Conservation (phyloP, 2,888 invertebrate species). For the Conomelus anceps region DNA sequence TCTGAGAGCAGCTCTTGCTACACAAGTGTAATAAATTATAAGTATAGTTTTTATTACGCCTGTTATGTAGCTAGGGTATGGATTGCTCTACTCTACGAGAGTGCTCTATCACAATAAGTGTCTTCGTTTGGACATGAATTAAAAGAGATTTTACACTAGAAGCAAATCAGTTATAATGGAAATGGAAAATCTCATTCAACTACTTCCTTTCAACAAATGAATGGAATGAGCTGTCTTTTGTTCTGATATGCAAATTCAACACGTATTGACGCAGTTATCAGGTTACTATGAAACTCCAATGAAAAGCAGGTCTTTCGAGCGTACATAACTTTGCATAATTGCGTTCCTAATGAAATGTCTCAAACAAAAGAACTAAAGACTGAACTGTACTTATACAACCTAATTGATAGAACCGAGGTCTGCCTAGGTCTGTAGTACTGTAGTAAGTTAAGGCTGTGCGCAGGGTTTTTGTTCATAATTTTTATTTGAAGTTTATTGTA, state of each 20-base stretch:
- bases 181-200: neutral
- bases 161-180: neutral
- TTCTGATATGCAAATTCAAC: neutral
- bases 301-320: neutral
- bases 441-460: no score
- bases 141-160: neutral
- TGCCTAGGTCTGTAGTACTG: no score
- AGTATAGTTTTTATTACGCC: no score
- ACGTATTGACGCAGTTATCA: neutral
- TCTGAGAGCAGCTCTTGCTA: no score
- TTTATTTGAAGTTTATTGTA: no score
- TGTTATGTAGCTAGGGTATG: no score
- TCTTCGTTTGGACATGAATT: no score
- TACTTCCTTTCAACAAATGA: neutral
- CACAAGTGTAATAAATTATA: no score
- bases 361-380: neutral
- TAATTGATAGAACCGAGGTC: no score
- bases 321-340: neutral
- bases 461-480: no score
- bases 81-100: no score
- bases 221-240: neutral
- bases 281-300: neutral
- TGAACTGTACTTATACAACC: neutral
- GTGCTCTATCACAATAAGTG: no score
- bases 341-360: neutral